These are phyloP conservation scores for Ophonus ardosiacus DNA, from an alignment of 2,888 invertebrate species.

Conservation along the genomic window DNA sequence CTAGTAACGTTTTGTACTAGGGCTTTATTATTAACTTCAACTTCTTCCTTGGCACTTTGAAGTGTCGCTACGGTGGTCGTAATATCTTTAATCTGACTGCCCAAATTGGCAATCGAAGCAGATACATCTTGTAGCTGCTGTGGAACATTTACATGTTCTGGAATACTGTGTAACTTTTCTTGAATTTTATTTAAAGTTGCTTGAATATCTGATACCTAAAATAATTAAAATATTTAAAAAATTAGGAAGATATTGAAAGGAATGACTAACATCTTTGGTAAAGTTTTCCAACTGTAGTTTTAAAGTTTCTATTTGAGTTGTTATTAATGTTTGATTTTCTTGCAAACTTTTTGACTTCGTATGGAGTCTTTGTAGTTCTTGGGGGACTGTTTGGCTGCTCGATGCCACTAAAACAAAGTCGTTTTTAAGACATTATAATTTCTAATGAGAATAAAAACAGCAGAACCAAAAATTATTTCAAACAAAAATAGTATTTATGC, in stretches of 20 bases:
- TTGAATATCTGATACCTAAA: slow-evolving; percentile 75
- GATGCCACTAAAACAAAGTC: slow-evolving; percentile 77
- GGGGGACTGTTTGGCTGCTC: slow-evolving; percentile 83
- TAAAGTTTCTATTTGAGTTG: slow-evolving; percentile 78
- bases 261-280: slow-evolving; percentile 57
- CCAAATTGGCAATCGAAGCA: slow-evolving; percentile 79
- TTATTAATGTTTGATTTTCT: slow-evolving; percentile 82
- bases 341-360: slow-evolving; percentile 82
- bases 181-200: slow-evolving; percentile 78
- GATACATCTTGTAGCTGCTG: slow-evolving; percentile 78
- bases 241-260: slow-evolving; percentile 30
- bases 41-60: slow-evolving; percentile 70
- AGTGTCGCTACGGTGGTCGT: slow-evolving; percentile 72
- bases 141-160: slow-evolving; percentile 80
- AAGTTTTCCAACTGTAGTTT: slow-evolving; percentile 79
- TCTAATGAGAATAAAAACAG: no score
- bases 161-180: slow-evolving; percentile 79
- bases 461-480: no score
- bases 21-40: slow-evolving; percentile 64
- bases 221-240: slow-evolving; percentile 45
- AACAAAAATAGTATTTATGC: no score
- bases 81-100: slow-evolving; percentile 79
- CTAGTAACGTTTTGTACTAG: slow-evolving; percentile 69
- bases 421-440: not conserved
- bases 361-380: slow-evolving; percentile 85